These are phyloP conservation scores for Garrulus glandarius DNA, from an alignment of 2,797 vertebrate species.

Conservation along the genomic window DNA sequence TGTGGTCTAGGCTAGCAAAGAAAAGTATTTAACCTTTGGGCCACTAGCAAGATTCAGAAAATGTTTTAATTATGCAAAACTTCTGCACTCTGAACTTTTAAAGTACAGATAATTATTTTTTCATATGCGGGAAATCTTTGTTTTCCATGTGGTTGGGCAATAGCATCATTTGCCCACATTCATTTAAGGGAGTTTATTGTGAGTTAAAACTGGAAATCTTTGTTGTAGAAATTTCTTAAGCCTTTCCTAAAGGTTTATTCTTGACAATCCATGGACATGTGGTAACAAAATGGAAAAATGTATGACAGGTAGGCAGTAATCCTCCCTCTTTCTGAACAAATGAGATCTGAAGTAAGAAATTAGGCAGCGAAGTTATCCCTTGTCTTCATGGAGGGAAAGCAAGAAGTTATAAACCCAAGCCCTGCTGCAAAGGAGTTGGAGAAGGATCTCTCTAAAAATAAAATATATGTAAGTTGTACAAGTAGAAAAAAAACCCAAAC, in stretches of 20 bases:
- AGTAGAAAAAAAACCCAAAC: neutral
- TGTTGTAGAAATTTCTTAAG: neutral
- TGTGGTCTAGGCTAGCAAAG: constrained; percentile 32
- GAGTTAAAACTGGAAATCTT: constrained; percentile 1
- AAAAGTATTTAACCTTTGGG: constrained; percentile 70
- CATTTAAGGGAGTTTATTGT: neutral
- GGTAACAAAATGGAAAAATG: neutral
- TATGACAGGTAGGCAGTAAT: neutral
- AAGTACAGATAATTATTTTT: constrained; percentile 49
- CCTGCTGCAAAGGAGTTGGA: neutral
- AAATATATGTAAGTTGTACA: neutral
- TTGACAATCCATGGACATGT: neutral
- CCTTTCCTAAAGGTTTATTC: neutral
- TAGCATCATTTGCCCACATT: neutral
- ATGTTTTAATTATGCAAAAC: constrained; percentile 70
- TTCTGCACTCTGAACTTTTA: constrained; percentile 63
- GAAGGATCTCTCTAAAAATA: neutral
- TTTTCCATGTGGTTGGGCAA: constrained; percentile 65
- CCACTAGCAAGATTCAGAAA: constrained; percentile 57
- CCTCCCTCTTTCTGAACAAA: neutral
- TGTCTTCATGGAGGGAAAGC: neutral
- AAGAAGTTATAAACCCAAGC: neutral
- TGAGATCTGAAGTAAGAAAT: neutral
- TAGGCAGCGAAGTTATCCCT: neutral
- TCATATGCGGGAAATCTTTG: constrained; percentile 31